Percentiles rank a stretch among this genome's conserved stretches.
Conservation (phyloP, 2,113 vertebrate genomes). For the Parotia lawesii region DNA sequence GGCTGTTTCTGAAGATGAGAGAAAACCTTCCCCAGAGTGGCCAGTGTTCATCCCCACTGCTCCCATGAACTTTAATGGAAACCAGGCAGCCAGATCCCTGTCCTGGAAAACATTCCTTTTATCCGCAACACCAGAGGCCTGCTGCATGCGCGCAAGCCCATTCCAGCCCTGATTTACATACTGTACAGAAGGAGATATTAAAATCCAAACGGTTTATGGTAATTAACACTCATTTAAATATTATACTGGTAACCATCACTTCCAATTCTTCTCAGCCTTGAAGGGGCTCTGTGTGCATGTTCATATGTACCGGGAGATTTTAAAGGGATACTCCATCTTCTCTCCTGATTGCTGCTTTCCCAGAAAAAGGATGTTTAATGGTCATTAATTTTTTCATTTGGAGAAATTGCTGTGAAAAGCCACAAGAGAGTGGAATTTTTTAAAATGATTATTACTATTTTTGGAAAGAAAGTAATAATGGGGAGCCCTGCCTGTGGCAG, state of each 20-base stretch:
- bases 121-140: not conserved
- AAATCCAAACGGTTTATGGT: constrained; percentile 37
- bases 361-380: constrained; percentile 14
- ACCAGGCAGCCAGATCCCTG: not conserved
- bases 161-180: constrained; percentile 48
- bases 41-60: not conserved
- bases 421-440: not conserved
- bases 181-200: constrained; percentile 45
- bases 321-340: not conserved
- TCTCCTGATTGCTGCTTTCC: not conserved
- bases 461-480: not conserved
- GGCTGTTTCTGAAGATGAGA: not conserved
- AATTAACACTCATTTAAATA: constrained; percentile 59
- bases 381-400: constrained; percentile 52
- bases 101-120: not conserved
- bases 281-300: not conserved
- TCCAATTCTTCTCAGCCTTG: constrained; percentile 40
- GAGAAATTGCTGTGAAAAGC: constrained; percentile 28
- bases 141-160: not conserved
- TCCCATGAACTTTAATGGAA: not conserved
- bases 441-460: not conserved
- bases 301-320: not conserved
- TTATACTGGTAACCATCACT: constrained; percentile 33
- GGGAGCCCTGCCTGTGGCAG: not conserved
- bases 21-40: not conserved